These are phyloP conservation scores for Nesometra sesokonis DNA, from an alignment of 35 echinoderm and acorn worm species.

Conservation along the genomic window DNA sequence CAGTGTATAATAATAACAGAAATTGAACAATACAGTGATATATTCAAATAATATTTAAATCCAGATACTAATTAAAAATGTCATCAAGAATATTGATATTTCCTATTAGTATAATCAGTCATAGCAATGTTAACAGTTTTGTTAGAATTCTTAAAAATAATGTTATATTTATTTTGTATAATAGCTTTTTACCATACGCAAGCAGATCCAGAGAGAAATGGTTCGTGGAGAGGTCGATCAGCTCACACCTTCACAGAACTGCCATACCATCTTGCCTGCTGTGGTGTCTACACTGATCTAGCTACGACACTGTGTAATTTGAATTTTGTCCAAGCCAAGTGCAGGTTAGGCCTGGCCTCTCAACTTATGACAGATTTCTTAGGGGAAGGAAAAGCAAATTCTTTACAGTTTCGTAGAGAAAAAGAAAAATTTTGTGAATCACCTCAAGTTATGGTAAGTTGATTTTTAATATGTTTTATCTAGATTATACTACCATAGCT, in stretches of 20 bases:
- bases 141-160: background rate
- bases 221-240: constrained; percentile 23
- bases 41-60: no score
- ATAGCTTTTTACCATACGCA: constrained; percentile 61
- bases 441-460: constrained; percentile 24
- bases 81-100: no score
- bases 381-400: constrained; percentile 10
- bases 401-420: constrained; percentile 34
- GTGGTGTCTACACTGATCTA: constrained; percentile 44
- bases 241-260: constrained; percentile 55
- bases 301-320: constrained; percentile 45
- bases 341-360: constrained; percentile 33
- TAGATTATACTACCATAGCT: no score
- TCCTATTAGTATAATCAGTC: no score
- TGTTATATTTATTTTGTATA: background rate
- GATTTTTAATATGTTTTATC: no score
- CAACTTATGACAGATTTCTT: constrained; percentile 57
- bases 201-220: constrained; percentile 30
- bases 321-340: constrained; percentile 62
- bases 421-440: constrained; percentile 57
- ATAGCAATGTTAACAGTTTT: no score
- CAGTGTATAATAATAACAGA: no score
- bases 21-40: no score
- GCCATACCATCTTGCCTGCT: constrained; percentile 69
- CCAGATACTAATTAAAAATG: no score